Conservation (phyloP, 2,888 invertebrate genomes). For the Plebejus melissa region DNA sequence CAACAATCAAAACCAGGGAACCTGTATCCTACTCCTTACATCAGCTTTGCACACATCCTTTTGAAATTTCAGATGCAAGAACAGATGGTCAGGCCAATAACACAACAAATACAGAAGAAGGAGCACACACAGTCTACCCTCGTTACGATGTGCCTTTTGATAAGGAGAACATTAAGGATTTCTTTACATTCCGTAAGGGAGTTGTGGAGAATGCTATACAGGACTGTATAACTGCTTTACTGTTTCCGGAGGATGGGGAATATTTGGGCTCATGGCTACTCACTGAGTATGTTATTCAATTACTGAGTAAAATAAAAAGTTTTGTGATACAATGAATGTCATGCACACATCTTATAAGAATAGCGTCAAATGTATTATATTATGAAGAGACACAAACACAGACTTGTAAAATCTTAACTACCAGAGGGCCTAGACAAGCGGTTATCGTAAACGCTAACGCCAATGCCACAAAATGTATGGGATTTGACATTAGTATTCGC, state of each 20-base stretch:
- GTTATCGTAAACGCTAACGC: no score
- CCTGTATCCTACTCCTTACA: no score
- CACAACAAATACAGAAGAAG: conserved; percentile 50
- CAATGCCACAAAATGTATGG: no score
- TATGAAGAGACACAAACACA: no score
- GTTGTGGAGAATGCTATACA: conserved; percentile 85
- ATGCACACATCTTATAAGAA: no score
- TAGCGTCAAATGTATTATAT: no score
- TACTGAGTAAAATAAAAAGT: background rate
- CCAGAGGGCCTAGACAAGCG: no score
- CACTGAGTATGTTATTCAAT: conserved; percentile 82
- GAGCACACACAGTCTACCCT: conserved; percentile 59
- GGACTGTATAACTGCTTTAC: conserved; percentile 82
- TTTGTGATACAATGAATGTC: no score
- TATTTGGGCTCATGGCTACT: conserved; percentile 87
- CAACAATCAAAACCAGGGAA: no score
- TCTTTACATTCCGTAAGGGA: conserved; percentile 86
- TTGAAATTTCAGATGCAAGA: conserved; percentile 53
- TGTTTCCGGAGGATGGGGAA: conserved; percentile 85
- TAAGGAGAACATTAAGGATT: conserved; percentile 81
- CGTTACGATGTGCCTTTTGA: conserved; percentile 70
- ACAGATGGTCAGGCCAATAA: conserved; percentile 49
- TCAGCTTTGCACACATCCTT: background rate
- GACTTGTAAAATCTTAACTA: no score
- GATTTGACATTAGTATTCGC: no score